These are phyloP conservation scores for Lordiphosa fenestrarum DNA, from an alignment of 2,888 invertebrate species.

Conservation along the genomic window DNA sequence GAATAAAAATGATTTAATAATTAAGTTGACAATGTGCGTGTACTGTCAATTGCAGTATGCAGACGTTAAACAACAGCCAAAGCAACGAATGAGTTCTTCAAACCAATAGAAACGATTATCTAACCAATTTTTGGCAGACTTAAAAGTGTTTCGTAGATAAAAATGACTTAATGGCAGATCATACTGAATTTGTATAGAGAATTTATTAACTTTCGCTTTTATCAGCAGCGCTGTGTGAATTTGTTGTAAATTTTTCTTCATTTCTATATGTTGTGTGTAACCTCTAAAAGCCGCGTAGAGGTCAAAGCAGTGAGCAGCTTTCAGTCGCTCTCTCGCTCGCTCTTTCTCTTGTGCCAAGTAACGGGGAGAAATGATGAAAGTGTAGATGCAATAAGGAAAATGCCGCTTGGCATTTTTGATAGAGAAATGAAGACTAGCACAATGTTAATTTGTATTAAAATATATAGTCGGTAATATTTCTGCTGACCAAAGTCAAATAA, in stretches of 20 bases:
- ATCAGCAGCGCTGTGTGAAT: slow-evolving; percentile 3
- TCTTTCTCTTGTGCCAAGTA: slow-evolving; percentile 17
- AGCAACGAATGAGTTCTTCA: background rate
- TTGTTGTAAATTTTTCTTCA: slow-evolving; percentile 22
- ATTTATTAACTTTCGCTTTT: slow-evolving; percentile 9
- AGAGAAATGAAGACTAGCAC: no score
- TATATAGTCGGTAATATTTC: no score
- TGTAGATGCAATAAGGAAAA: slow-evolving; percentile 2
- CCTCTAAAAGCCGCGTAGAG: slow-evolving; percentile 71
- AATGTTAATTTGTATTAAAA: no score
- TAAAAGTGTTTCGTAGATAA: slow-evolving; percentile 16
- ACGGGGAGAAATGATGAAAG: slow-evolving; percentile 3
- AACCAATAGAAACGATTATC: slow-evolving; percentile 40
- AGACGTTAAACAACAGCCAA: slow-evolving; percentile 1
- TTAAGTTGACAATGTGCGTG: slow-evolving; percentile 16
- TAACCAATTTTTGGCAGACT: slow-evolving; percentile 38
- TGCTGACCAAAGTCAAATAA: no score
- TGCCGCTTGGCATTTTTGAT: no score
- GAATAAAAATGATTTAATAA: slow-evolving; percentile 23
- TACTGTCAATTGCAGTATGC: slow-evolving; percentile 1
- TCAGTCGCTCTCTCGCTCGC: slow-evolving; percentile 15
- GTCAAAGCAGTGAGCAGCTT: slow-evolving; percentile 50
- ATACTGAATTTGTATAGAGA: slow-evolving; percentile 2
- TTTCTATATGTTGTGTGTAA: slow-evolving; percentile 47
- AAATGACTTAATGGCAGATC: slow-evolving; percentile 11